Percentiles rank a stretch among this genome's conserved stretches.
These are phyloP conservation scores for Proteles cristata DNA, from an alignment of 2,113 vertebrate genomes.

Conservation along the genomic window DNA sequence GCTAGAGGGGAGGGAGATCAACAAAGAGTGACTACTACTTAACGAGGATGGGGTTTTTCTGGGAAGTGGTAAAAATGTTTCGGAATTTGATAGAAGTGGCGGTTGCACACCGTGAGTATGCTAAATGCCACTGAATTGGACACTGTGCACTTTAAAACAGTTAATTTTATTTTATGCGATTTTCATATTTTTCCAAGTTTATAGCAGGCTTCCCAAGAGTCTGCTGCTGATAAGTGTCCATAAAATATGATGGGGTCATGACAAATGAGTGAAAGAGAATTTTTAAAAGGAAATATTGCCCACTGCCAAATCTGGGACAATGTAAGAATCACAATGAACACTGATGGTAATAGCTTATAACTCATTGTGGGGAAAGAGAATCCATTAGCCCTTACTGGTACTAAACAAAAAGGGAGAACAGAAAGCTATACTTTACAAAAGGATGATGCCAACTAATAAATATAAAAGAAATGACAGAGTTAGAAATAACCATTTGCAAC, in stretches of 20 bases:
- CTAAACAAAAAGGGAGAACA: background rate
- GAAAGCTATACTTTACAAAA: background rate
- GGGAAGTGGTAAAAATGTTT: background rate
- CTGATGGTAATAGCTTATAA: background rate
- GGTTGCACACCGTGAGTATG: background rate
- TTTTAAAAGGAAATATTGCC: background rate
- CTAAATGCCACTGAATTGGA: background rate
- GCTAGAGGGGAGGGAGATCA: background rate
- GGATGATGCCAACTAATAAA: background rate
- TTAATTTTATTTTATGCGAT: background rate
- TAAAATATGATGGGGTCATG: background rate
- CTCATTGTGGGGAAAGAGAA: background rate
- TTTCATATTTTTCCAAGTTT: background rate
- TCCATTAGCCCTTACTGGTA: background rate
- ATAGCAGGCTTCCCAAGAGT: background rate
- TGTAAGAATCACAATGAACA: background rate
- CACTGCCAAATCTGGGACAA: background rate
- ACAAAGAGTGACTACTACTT: accelerated
- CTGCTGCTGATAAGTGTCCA: background rate
- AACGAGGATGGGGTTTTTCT: background rate
- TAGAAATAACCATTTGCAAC: background rate
- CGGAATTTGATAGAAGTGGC: background rate
- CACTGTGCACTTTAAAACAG: background rate
- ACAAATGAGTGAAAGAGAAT: background rate
- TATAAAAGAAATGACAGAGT: background rate